phyloP scores from a whole-genome alignment of 2,113 vertebrate species.

The Cariama cristata region DNA sequence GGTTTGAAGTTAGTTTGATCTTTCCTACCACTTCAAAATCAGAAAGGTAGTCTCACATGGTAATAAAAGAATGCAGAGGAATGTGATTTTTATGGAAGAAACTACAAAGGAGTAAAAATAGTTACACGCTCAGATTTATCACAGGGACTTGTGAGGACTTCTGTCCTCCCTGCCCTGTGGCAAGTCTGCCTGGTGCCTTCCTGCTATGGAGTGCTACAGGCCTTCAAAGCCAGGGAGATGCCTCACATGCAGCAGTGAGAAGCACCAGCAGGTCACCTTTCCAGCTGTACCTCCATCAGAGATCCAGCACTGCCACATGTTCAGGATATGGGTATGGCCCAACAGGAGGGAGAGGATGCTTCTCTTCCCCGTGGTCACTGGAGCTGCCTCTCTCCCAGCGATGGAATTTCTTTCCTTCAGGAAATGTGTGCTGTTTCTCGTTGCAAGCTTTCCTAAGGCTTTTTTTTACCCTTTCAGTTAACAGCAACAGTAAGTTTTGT shows the following conservation, averaged over 20 bases:
- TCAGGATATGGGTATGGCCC: background rate
- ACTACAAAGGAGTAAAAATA: background rate
- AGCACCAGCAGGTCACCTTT: fast-evolving
- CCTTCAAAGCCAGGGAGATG: background rate
- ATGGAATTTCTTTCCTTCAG: background rate
- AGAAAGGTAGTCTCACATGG: background rate
- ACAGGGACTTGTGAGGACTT: background rate
- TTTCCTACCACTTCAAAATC: background rate
- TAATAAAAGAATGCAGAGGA: background rate
- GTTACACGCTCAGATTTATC: background rate
- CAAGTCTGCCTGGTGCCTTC: background rate
- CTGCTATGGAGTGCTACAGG: fast-evolving
- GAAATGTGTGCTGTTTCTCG: fast-evolving
- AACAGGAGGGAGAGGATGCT: background rate
- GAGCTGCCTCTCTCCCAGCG: background rate
- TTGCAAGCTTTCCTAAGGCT: background rate
- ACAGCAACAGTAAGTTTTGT: background rate
- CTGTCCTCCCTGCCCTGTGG: background rate
- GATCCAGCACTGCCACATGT: fast-evolving
- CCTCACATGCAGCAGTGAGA: background rate
- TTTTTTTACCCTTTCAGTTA: background rate
- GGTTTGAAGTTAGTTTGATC: background rate
- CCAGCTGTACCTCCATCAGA: background rate
- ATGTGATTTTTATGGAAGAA: background rate
- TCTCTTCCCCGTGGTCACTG: background rate